phyloP scores from a whole-genome alignment of 92 coral and sea anemone species.

The Diadumene lineata region DNA sequence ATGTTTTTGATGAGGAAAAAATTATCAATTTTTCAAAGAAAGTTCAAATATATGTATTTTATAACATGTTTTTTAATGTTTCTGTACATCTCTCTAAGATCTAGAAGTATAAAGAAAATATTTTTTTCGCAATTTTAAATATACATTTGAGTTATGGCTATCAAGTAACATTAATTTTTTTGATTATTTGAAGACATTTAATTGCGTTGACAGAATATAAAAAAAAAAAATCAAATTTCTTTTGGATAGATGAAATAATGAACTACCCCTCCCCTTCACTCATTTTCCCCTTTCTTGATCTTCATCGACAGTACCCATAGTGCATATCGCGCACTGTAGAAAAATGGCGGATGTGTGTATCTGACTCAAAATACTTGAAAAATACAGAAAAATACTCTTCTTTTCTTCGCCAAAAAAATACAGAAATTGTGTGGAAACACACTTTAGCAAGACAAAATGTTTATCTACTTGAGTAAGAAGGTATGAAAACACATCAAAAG shows the following conservation, averaged over 20 bases:
- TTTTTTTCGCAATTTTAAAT: too few relatives aligned
- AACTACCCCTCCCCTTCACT: too few relatives aligned
- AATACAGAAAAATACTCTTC: background rate
- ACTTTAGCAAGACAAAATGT: constrained; percentile 48
- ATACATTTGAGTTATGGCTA: too few relatives aligned
- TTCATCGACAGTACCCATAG: background rate
- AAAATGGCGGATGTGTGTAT: constrained; percentile 25
- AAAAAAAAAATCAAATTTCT: too few relatives aligned
- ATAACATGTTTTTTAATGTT: too few relatives aligned
- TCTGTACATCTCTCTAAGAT: too few relatives aligned
- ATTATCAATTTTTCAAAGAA: background rate
- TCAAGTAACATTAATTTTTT: too few relatives aligned
- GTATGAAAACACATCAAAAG: constrained; percentile 35
- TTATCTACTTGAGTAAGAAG: constrained; percentile 96
- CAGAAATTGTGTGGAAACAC: background rate
- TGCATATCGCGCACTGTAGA: constrained; percentile 10
- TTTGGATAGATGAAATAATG: too few relatives aligned
- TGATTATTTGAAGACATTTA: too few relatives aligned
- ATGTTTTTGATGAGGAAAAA: background rate
- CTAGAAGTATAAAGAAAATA: too few relatives aligned
- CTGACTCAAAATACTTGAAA: constrained; percentile 19
- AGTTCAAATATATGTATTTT: too few relatives aligned
- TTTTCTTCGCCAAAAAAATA: background rate
- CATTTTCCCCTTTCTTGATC: background rate
- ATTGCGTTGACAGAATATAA: too few relatives aligned